phyloP scores from a whole-genome alignment of 2,888 invertebrate species.

The Drosophila leonis region DNA sequence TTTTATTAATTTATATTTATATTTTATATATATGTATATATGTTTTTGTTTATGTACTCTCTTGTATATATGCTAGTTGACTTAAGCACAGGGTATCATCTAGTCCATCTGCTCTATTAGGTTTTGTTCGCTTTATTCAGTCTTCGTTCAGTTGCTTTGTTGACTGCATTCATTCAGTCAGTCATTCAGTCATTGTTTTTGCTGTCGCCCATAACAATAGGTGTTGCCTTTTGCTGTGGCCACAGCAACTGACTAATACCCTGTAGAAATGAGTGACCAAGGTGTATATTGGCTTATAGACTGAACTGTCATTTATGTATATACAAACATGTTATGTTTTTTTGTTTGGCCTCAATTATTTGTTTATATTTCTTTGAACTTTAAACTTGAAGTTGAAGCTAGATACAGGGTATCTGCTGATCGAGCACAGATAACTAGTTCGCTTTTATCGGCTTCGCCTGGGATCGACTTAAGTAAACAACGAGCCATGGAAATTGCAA shows the following conservation, averaged over 20 bases:
- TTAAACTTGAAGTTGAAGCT: not conserved
- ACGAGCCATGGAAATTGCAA: not conserved
- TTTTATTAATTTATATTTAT: not conserved
- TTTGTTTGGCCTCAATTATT: not conserved
- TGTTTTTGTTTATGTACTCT: not conserved
- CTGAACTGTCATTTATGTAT: too few relatives aligned
- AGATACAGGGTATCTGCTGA: not conserved
- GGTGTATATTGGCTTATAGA: not conserved
- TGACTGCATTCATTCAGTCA: slow-evolving; percentile 69
- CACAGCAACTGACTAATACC: not conserved
- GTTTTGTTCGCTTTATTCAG: not conserved
- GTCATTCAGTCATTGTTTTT: slow-evolving; percentile 30
- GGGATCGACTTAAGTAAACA: not conserved
- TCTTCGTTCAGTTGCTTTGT: slow-evolving; percentile 43
- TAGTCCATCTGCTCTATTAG: not conserved
- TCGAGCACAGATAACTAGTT: not conserved
- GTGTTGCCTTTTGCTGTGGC: slow-evolving; percentile 31
- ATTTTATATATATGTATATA: not conserved
- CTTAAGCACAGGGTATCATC: slow-evolving; percentile 14
- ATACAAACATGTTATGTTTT: not conserved
- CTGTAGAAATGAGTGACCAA: not conserved
- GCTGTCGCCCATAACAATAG: slow-evolving; percentile 33
- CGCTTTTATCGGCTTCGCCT: not conserved
- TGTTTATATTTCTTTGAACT: not conserved
- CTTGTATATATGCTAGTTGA: not conserved